Conservation (phyloP, 2,888 invertebrate genomes). For the Ochropacha duplaris region DNA sequence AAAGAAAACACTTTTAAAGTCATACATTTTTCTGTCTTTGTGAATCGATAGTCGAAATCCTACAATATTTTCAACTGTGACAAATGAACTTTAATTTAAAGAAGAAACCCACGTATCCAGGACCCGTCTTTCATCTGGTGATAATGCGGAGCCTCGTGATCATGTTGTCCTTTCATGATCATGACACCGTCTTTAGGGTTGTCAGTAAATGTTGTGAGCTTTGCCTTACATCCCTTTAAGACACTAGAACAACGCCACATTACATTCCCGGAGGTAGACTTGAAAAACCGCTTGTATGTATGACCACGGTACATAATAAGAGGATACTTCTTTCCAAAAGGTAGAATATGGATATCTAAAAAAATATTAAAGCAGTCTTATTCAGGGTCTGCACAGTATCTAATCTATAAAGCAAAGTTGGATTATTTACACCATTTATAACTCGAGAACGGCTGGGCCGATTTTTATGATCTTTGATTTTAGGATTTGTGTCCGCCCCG, state of each 20-base stretch:
- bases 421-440: no score
- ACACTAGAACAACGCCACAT: background rate
- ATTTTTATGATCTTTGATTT: no score
- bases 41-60: no score
- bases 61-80: background rate
- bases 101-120: background rate
- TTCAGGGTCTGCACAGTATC: background rate
- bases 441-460: no score
- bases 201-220: conserved; percentile 1
- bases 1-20: no score
- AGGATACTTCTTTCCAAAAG: background rate
- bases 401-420: no score
- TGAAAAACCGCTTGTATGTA: background rate
- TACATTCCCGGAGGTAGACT: background rate
- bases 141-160: background rate
- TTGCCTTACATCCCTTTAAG: conserved; percentile 10
- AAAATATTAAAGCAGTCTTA: background rate
- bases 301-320: background rate
- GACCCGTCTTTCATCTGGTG: background rate
- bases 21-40: no score
- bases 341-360: background rate
- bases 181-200: conserved; percentile 5
- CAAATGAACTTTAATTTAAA: background rate
- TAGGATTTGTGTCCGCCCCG: no score
- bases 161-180: conserved; percentile 12